Evolutionary conservation across 2,888 invertebrate species (phyloP).

Genomic region (Leucania comma): DNA sequence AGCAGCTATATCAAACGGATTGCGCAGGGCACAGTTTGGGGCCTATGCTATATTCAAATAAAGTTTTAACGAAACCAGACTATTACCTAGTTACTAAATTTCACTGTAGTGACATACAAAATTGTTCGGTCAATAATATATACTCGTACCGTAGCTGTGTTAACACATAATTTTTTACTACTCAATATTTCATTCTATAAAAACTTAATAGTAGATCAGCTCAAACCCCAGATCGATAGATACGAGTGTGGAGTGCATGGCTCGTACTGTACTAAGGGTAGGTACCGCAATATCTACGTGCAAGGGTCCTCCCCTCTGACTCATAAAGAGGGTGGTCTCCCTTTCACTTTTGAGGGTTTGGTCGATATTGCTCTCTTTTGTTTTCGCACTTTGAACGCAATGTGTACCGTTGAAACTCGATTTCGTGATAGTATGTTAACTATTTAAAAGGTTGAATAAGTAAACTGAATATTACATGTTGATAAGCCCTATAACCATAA

Average conservation of each 20-base stretch:
- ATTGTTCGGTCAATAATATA: too few species aligned
- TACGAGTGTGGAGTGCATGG: conserved; percentile 82
- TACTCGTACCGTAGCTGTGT: background rate
- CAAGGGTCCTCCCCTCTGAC: conserved; percentile 90
- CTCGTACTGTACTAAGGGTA: conserved; percentile 80
- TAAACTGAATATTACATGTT: conserved; percentile 28
- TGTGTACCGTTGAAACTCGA: conserved; percentile 64
- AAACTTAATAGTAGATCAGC: conserved; percentile 58
- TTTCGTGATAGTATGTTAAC: conserved; percentile 64
- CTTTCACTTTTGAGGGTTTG: conserved; percentile 89
- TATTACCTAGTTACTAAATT: background rate
- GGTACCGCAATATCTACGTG: conserved; percentile 83
- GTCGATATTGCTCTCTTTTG: conserved; percentile 90
- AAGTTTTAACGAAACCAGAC: background rate
- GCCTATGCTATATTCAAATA: conserved; percentile 34
- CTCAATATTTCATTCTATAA: conserved; percentile 10
- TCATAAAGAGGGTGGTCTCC: conserved; percentile 90
- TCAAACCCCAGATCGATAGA: conserved; percentile 78
- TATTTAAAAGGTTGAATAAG: conserved; percentile 56
- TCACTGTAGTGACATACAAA: too few species aligned
- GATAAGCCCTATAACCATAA: too few species aligned
- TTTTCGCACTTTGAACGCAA: conserved; percentile 84
- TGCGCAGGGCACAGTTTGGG: conserved; percentile 50
- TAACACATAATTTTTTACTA: background rate
- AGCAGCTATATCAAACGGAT: conserved; percentile 22